A percentile compares a stretch with the other conserved stretches of the same genome.
Conservation (phyloP, 2,797 vertebrate genomes). For the Falco rusticolus region DNA sequence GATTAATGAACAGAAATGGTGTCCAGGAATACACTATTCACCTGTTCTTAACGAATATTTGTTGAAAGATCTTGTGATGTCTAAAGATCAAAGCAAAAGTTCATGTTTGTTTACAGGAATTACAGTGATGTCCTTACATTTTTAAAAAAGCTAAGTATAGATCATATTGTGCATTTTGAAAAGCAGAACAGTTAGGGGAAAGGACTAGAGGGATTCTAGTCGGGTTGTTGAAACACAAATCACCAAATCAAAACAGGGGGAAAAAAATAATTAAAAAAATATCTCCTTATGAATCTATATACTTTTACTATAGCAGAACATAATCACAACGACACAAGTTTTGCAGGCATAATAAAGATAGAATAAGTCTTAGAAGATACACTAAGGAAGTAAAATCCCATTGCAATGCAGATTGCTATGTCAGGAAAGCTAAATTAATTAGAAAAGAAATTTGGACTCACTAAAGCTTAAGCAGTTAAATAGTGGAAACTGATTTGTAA, state of each 20-base stretch:
- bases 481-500: slow-evolving; percentile 3
- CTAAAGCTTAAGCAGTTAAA: neutral
- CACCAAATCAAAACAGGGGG: neutral
- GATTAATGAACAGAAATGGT: neutral
- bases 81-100: neutral
- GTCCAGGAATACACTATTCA: neutral
- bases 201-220: neutral
- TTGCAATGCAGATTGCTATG: slow-evolving; percentile 40
- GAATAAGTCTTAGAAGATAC: slow-evolving; percentile 44
- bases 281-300: neutral
- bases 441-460: slow-evolving; percentile 3
- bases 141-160: neutral
- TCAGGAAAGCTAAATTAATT: slow-evolving; percentile 42
- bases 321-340: slow-evolving; percentile 17
- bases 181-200: neutral
- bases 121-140: neutral
- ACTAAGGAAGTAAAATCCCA: slow-evolving; percentile 52
- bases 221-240: neutral
- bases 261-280: neutral
- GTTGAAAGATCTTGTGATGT: neutral
- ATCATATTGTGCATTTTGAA: neutral
- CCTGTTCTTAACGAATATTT: neutral
- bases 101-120: neutral
- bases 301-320: neutral
- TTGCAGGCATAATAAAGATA: slow-evolving; percentile 3